A percentile compares a stretch with the other conserved stretches of the same genome.
Conservation (phyloP, 2,888 invertebrate genomes). For the Galerucella calmariensis region DNA sequence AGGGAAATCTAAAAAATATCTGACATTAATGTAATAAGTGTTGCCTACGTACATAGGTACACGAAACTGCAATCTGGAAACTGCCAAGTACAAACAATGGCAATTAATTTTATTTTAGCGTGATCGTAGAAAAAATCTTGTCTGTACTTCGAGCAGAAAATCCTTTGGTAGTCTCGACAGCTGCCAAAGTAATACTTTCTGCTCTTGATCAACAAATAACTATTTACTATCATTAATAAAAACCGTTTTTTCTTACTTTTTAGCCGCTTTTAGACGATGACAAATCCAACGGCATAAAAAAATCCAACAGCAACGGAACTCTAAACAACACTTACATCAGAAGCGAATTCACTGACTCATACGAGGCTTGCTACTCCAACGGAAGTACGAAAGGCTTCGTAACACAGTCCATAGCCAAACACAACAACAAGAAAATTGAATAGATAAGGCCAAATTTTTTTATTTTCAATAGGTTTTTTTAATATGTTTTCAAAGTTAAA, state of each 20-base stretch:
- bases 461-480: conserved; percentile 9
- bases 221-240: too few species aligned
- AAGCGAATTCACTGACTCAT: conserved; percentile 69
- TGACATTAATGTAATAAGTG: too few species aligned
- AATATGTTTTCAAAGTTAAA: not conserved
- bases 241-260: conserved; percentile 48
- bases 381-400: conserved; percentile 74
- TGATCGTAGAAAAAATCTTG: too few species aligned
- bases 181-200: too few species aligned
- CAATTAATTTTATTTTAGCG: too few species aligned
- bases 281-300: conserved; percentile 56
- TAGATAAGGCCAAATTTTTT: conserved; percentile 30
- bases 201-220: too few species aligned
- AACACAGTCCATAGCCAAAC: conserved; percentile 58
- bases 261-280: conserved; percentile 75
- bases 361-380: conserved; percentile 73
- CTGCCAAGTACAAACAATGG: too few species aligned
- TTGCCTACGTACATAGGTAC: too few species aligned
- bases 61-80: too few species aligned
- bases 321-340: conserved; percentile 66
- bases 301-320: conserved; percentile 59
- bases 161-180: too few species aligned
- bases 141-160: too few species aligned
- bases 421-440: conserved; percentile 54
- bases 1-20: too few species aligned